phyloP scores from a whole-genome alignment of 2,888 invertebrate species.

The Troides oblongomaculatus region DNA sequence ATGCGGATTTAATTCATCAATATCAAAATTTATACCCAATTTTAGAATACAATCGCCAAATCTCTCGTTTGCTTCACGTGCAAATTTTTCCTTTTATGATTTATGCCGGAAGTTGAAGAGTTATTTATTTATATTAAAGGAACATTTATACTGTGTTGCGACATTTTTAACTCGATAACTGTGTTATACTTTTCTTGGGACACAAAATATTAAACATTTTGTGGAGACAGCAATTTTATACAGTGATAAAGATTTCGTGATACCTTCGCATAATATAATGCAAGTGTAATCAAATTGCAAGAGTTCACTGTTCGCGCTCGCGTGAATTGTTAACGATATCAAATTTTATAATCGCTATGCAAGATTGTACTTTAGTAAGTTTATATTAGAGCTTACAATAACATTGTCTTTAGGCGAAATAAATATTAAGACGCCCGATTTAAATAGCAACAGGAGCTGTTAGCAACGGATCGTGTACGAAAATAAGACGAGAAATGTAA shows the following conservation, averaged over 20 bases:
- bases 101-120: no score
- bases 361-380: background rate
- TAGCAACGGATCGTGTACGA: conserved; percentile 4
- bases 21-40: no score
- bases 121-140: no score
- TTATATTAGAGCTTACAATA: background rate
- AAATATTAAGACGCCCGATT: conserved; percentile 7
- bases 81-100: no score
- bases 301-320: background rate
- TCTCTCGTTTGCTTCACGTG: no score
- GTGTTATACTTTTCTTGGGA: no score
- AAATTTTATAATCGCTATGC: background rate
- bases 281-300: background rate
- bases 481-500: conserved; percentile 8
- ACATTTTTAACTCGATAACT: no score
- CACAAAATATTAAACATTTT: no score
- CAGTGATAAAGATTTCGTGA: background rate
- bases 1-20: no score
- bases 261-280: background rate
- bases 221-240: background rate
- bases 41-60: no score
- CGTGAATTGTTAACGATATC: conserved; percentile 8
- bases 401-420: background rate
- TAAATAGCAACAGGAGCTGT: background rate
- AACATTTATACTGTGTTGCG: no score